Evolutionary conservation across 2,888 invertebrate genomes (phyloP).

Genomic region (Harpagoxenus sublaevis): DNA sequence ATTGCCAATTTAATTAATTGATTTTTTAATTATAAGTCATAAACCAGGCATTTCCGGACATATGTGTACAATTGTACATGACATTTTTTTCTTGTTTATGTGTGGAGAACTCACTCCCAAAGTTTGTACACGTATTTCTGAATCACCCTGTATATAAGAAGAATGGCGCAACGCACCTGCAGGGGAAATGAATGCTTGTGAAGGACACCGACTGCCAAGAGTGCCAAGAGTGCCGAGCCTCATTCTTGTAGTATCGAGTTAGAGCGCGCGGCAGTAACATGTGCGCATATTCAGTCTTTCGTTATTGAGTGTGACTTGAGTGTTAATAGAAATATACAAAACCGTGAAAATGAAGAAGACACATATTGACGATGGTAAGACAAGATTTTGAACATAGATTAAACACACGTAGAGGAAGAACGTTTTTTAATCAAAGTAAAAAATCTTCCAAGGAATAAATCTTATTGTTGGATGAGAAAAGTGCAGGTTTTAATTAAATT

Average conservation of each 20-base stretch:
- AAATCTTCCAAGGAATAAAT: background rate
- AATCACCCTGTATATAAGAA: too few relatives aligned
- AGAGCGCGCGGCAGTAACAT: background rate
- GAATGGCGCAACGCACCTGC: background rate
- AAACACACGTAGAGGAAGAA: background rate
- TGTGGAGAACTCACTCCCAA: too few relatives aligned
- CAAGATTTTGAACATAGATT: background rate
- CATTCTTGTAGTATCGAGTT: background rate
- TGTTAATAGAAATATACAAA: background rate
- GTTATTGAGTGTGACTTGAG: background rate
- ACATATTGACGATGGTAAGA: slow-evolving; percentile 74
- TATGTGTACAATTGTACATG: too few relatives aligned
- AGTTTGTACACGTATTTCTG: too few relatives aligned
- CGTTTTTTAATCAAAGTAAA: background rate
- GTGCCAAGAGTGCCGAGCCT: too few relatives aligned
- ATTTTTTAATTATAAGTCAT: too few relatives aligned
- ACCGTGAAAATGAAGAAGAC: slow-evolving; percentile 35
- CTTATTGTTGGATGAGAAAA: background rate
- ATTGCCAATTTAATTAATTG: too few relatives aligned
- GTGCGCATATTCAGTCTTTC: too few relatives aligned
- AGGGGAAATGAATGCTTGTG: background rate
- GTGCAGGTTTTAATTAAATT: background rate
- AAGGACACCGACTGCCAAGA: background rate
- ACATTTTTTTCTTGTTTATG: too few relatives aligned
- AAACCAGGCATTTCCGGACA: too few relatives aligned